Conservation (phyloP, 2,113 vertebrate species). For the Nycticorax nycticorax region DNA sequence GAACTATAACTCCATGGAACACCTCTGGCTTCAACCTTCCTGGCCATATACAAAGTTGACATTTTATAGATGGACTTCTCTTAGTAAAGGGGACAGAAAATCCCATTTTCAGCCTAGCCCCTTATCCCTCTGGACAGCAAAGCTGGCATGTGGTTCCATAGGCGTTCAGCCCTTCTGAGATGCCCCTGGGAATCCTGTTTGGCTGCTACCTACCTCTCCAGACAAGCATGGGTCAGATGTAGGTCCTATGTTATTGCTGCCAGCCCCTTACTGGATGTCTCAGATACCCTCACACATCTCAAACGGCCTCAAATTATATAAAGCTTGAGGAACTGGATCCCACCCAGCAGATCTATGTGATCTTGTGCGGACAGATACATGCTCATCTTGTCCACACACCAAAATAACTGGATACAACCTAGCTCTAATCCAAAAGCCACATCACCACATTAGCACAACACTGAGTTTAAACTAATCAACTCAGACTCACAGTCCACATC, state of each 20-base stretch:
- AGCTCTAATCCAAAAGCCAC: constrained; percentile 7
- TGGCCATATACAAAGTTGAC: not conserved
- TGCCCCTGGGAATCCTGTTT: not conserved
- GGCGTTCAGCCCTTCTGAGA: not conserved
- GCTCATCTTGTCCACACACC: not conserved
- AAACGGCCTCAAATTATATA: not conserved
- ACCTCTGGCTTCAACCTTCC: not conserved
- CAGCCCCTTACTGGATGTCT: not conserved
- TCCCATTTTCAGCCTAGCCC: not conserved
- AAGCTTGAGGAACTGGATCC: not conserved
- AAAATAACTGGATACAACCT: not conserved
- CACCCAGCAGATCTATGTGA: not conserved
- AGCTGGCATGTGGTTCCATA: not conserved
- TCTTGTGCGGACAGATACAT: not conserved
- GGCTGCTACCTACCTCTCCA: not conserved
- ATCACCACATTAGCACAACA: not conserved
- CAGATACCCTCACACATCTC: not conserved
- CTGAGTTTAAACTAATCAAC: not conserved
- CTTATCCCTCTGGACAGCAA: not conserved
- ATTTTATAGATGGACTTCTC: not conserved
- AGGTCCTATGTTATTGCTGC: not conserved
- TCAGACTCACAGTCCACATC: not conserved
- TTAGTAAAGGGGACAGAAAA: not conserved
- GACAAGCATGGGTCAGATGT: not conserved
- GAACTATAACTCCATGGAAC: not conserved